Evolutionary conservation across 2,797 vertebrate species (phyloP), one percentile per base, ranked within the genome.

Genomic region (Muscicapa comitata): DNA sequence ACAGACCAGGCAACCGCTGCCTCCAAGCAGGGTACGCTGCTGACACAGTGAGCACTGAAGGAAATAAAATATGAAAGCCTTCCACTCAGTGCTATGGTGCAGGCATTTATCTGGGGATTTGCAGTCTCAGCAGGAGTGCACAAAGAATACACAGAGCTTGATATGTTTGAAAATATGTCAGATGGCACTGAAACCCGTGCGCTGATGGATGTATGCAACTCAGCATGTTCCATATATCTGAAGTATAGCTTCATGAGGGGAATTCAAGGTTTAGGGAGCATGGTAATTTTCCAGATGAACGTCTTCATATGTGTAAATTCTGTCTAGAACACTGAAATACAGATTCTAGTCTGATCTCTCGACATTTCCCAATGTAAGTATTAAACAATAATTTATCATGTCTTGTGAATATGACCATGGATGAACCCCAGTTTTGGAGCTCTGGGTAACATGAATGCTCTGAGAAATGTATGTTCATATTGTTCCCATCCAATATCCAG

Each of bases 61-160:
- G 50, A 80, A 77, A 68, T 25, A 57, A 80, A 86, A 67, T 5
- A 38, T 0, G 0, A 38, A 42, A 83, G 35, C 40, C 26, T 84
- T 74, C 28, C 17, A 2, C 53, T 79, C 62, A 59, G 40, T 23
- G 25, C 38, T 77, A 45, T 31, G 24, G 33, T 38, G 40, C 53
- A 86, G 63, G 33, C 57, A 82, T 80, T 90, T 59, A 77, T 45
- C 65, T 50, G 59, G 68, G 80, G 88, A 88, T 86, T 58, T 93
- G 42, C 57, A 40, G 25, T 59, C 75, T 59, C 88, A 90, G 48
- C 65, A 91, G 78, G 55, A 91, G 48, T 7, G 61, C 61, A 38
- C 37, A 35, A 45, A 85, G 66, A 86, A 71, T 26, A 25, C 40
- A 17, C 2, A 21, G 68, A 74, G 61, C 53, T 88, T 63, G 72